A percentile compares a stretch with the other conserved stretches of the same genome.
These are phyloP conservation scores for Mormyrus hasselquistii DNA, from an alignment of 2,797 vertebrate species.

Conservation along the genomic window DNA sequence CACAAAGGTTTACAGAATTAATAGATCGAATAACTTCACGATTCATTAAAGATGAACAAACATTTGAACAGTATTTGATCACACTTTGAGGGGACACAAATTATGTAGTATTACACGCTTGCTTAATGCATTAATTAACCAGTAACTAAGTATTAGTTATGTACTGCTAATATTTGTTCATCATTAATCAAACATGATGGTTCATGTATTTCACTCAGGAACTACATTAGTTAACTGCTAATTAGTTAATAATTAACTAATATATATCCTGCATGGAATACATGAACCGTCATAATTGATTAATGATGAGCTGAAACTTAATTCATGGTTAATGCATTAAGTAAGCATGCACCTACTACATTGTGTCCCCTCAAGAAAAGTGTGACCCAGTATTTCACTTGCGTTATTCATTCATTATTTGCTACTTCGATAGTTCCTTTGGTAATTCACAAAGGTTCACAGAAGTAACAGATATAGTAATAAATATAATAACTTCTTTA, in stretches of 20 bases:
- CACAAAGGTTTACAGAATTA: not conserved
- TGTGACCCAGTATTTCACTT: not conserved
- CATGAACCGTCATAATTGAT: not conserved
- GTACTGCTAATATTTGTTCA: not conserved
- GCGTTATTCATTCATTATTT: not conserved
- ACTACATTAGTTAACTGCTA: not conserved
- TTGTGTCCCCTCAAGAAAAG: not conserved
- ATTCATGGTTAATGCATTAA: not conserved
- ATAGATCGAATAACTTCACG: not conserved
- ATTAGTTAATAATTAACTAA: not conserved
- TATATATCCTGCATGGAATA: not conserved
- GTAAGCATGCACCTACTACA: not conserved
- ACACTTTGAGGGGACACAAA: not conserved
- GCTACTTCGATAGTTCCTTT: not conserved
- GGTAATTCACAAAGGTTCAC: not conserved
- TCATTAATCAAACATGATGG: not conserved
- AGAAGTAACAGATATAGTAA: not conserved
- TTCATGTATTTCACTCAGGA: not conserved
- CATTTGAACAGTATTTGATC: not conserved
- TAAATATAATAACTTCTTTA: not conserved
- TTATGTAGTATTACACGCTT: not conserved
- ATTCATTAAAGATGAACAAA: not conserved
- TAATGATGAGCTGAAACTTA: not conserved
- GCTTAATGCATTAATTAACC: not conserved
- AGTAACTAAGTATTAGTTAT: not conserved